Percentiles rank a stretch among this genome's conserved stretches.
Evolutionary conservation across 2,113 vertebrate species (phyloP).

Genomic region (Mormyrus lacerda): DNA sequence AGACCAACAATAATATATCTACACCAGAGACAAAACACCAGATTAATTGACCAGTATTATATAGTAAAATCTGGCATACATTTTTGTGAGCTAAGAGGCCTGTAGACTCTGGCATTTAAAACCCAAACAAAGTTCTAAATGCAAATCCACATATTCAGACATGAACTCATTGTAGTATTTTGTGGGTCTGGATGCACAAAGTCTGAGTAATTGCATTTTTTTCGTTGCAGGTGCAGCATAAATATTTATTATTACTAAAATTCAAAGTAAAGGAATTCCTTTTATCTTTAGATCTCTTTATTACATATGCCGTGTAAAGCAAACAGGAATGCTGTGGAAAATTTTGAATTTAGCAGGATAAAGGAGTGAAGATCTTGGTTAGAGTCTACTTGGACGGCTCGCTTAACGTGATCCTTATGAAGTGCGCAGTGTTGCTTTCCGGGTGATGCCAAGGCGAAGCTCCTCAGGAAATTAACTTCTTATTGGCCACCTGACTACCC

Average conservation of each 20-base stretch:
- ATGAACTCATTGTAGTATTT: neutral
- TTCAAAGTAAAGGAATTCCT: neutral
- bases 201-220: neutral
- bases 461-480: slow-evolving; percentile 57
- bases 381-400: neutral
- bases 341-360: neutral
- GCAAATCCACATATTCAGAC: neutral
- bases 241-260: neutral
- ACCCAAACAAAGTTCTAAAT: neutral
- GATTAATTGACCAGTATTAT: neutral
- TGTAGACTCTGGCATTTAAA: neutral
- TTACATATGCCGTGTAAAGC: neutral
- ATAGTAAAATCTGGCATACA: neutral
- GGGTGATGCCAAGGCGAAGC: slow-evolving; percentile 52
- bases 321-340: neutral
- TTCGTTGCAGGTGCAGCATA: neutral
- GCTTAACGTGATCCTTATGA: neutral
- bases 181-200: neutral
- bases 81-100: neutral
- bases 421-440: slow-evolving; percentile 26
- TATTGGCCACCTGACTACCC: slow-evolving; percentile 46
- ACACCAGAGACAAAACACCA: neutral
- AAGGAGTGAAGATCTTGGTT: neutral
- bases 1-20: neutral
- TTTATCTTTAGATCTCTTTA: neutral